Evolutionary conservation across 1,140 invertebrate species (phyloP), one percentile per base, ranked within the genome.

Genomic region (Cryptotermes secundus): DNA sequence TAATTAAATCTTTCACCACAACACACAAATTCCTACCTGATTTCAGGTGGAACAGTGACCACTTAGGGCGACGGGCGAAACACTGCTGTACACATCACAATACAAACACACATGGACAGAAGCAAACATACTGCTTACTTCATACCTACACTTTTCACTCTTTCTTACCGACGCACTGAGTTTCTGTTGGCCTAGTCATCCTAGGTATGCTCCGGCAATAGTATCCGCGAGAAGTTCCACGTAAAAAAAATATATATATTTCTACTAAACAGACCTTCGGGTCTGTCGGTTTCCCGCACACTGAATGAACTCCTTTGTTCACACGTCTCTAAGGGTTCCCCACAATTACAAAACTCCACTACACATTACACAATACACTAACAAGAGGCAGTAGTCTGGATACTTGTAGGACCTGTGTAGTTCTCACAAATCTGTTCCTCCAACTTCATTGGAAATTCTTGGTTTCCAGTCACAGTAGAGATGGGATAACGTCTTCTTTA

Each of bases 131-230:
- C n/a, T 31, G 59, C 24, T 65, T 65, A 65, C 59, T 65, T 14
- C 59, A 65, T 65, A 65, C 59, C 59, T 65, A n/a, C 59, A 65
- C 59, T n/a, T 65, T 65, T 65, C 59, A 65, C 59, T n/a, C 59
- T 65, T 65, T 65, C 26, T 2, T 65, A 65, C 59, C n/a, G 59
- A 65, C 12, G 26, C 59, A 65, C 59, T 2, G 59, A 65, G 59
- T n/a, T 14, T 65, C 59, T 14, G 59, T n/a, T 65, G 59, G 59
- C 26, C 59, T 65, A 65, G 59, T 65, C 59, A 65, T 65, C 59
- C 59, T 65, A 65, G 59, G 59, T n/a, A 65, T 2, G 6, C 3
- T n/a, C 59, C 59, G 24, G 26, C 22, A 65, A n/a, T 31, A 2
- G 19, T n/a, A n/a, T 65, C n/a, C 59, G 12, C 59, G 12, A 4